Evolutionary conservation across 2,113 vertebrate genomes (phyloP).

Genomic region (Callopanchax toddi): DNA sequence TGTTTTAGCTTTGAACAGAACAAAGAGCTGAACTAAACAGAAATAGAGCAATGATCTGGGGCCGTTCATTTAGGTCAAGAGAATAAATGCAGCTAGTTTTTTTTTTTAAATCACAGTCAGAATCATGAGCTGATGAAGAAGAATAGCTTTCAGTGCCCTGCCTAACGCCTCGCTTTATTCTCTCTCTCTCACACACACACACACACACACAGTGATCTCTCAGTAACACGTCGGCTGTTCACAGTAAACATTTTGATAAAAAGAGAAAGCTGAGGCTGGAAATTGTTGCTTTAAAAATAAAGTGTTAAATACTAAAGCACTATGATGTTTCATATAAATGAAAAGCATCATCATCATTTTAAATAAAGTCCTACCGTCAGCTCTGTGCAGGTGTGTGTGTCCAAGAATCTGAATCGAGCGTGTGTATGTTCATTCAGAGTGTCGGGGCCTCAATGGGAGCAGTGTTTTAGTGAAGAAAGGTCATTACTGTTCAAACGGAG

Average conservation of each 20-base stretch:
- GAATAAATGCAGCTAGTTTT: slow-evolving; percentile 60
- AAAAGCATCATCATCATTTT: slow-evolving; percentile 20
- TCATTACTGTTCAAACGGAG: slow-evolving; percentile 46
- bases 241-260: slow-evolving; percentile 13
- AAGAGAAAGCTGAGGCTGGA: slow-evolving; percentile 31
- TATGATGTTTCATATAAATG: no score
- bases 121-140: slow-evolving; percentile 40
- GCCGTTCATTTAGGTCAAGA: slow-evolving; percentile 62
- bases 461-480: slow-evolving; percentile 48
- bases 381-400: slow-evolving; percentile 49
- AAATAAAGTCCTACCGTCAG: slow-evolving; percentile 41
- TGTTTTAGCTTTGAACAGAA: slow-evolving; percentile 35
- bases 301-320: background rate
- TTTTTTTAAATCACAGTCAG: slow-evolving; percentile 31
- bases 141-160: slow-evolving; percentile 39
- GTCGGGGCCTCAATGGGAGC: slow-evolving; percentile 47
- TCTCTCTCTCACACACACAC: slow-evolving; percentile 20
- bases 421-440: slow-evolving; percentile 53
- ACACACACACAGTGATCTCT: slow-evolving; percentile 23
- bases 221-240: slow-evolving; percentile 45
- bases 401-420: slow-evolving; percentile 38
- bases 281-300: background rate
- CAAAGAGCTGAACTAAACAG: slow-evolving; percentile 38
- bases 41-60: slow-evolving; percentile 55
- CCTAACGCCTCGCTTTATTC: no score